phyloP scores from a whole-genome alignment of 2,888 invertebrate genomes.

The Sesamia inferens region DNA sequence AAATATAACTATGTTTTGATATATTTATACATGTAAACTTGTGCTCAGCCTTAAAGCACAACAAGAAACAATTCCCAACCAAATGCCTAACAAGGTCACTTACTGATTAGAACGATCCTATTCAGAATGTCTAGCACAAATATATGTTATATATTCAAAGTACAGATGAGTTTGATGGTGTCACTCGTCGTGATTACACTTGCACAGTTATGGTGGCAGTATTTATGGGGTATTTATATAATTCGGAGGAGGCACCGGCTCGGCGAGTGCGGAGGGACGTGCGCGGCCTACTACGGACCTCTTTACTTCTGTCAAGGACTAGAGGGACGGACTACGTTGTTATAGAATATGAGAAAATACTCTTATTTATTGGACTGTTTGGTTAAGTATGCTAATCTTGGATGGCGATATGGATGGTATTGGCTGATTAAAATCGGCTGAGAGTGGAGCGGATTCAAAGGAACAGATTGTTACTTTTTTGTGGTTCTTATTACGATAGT shows the following conservation, averaged over 20 bases:
- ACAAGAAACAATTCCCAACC: neutral
- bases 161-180: conserved; percentile 57
- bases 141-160: conserved; percentile 60
- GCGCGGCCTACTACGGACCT: conserved; percentile 68
- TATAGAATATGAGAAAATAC: conserved; percentile 54
- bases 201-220: conserved; percentile 65
- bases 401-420: conserved; percentile 48
- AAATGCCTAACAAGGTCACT: conserved; percentile 29
- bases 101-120: conserved; percentile 43
- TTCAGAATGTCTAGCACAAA: conserved; percentile 54
- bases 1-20: neutral
- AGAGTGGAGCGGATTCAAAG: conserved; percentile 14
- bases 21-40: neutral
- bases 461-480: neutral
- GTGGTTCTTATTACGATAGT: neutral
- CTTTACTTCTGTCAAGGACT: conserved; percentile 61
- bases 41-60: neutral
- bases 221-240: conserved; percentile 69
- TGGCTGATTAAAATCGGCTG: conserved; percentile 49
- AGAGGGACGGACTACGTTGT: conserved; percentile 52
- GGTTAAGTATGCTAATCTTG: conserved; percentile 55
- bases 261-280: conserved; percentile 65
- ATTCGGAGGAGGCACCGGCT: conserved; percentile 64
- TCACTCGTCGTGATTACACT: conserved; percentile 67
- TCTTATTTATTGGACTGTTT: conserved; percentile 62